Base-by-base conservation (phyloP, 1,140 invertebrate species). In the Drosophila kepulauana region DNA sequence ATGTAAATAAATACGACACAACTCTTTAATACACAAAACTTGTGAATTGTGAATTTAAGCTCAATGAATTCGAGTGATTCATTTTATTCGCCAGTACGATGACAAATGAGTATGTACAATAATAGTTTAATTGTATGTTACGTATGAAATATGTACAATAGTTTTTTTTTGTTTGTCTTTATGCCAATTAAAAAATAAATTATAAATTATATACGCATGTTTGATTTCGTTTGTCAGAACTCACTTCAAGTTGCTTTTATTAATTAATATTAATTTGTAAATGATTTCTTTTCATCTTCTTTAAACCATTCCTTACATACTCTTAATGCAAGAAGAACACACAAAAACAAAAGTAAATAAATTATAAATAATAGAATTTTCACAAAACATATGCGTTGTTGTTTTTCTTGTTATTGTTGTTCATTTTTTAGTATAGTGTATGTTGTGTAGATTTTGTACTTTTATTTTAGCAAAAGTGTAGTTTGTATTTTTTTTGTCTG, bases 191-290 rank as follows among this genome's bases (percentile, higher is more conserved):
- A 11, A 48, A n/a, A 57, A 35, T 38, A 48, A 45, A 43, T 43
- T 43, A 52, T 61, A 69, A 69, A 81, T 65, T 48, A 81, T 78
- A 63, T 62, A 77, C 78, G 74, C 72, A 67, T 63, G n/a, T 76
- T 67, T 71, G 15, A 35, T 35, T 46, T 68, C 52, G 46, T 66
- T 65, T 64, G 61, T 65, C 48, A 52, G 33, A 64, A 75, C 20
- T 25, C 20, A 43, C 7, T 48, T 71, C 35, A 35, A 25, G 48
- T 72, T 46, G 41, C 51, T 76, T 49, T 46, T 51, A 74, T 78
- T 78, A 41, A 52, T 28, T 28, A 38, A 41, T 28, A 64, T 63
- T 59, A 49, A 13, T 54, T 5, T 25, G 8, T 15, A 68, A 67
- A 61, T 75, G 51, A 35, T 56, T 78, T 78, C 51, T 65, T 67